Evolutionary conservation across 1,140 invertebrate species (phyloP).

Genomic region (Globodera ellingtonae): DNA sequence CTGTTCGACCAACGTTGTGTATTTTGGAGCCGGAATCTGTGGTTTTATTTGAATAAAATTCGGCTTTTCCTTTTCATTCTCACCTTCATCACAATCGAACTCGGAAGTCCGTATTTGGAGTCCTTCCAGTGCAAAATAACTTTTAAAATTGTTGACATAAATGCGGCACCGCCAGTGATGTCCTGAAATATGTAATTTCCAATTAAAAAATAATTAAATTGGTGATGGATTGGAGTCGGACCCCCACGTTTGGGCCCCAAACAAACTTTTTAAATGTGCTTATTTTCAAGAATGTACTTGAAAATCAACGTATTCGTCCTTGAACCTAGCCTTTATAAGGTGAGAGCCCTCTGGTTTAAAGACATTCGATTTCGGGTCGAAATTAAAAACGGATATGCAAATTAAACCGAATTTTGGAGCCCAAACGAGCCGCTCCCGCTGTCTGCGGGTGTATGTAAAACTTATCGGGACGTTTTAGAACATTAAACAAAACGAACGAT

Average conservation of each 20-base stretch:
- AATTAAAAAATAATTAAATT: too few species aligned
- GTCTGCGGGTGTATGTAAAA: too few species aligned
- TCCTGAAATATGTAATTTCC: background rate
- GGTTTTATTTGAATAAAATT: background rate
- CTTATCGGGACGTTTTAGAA: background rate
- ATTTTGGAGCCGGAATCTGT: conserved; percentile 17
- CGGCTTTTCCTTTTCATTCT: background rate
- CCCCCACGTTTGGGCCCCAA: too few species aligned
- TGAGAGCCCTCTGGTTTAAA: too few species aligned
- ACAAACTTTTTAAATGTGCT: too few species aligned
- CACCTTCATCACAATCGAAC: conserved; percentile 33
- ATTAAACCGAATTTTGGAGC: background rate
- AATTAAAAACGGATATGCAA: background rate
- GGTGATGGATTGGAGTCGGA: too few species aligned
- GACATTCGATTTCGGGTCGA: too few species aligned
- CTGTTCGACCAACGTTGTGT: background rate
- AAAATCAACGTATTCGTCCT: too few species aligned
- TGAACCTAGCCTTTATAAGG: too few species aligned
- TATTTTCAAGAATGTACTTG: too few species aligned
- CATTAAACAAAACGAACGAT: conserved; percentile 3
- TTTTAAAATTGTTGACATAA: conserved; percentile 37
- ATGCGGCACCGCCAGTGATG: conserved; percentile 34
- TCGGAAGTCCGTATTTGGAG: background rate
- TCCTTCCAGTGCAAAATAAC: conserved; percentile 38
- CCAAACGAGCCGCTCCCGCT: background rate